Percentiles rank a stretch among this genome's conserved stretches.
phyloP scores from a whole-genome alignment of 2,888 invertebrate species.

The Chaitophorus viminalis region DNA sequence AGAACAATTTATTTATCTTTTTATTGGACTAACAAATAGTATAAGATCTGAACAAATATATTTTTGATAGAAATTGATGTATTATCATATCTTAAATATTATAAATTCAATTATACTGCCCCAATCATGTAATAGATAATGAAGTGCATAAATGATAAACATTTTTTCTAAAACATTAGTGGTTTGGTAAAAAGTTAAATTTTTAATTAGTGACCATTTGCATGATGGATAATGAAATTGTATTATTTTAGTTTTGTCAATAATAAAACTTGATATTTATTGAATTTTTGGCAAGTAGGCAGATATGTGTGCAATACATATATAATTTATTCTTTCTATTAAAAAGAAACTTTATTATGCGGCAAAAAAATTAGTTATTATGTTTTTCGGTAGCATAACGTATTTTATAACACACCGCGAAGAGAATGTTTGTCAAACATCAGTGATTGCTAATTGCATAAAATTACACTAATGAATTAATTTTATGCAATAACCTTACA shows the following conservation, averaged over 20 bases:
- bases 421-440: constrained; percentile 18
- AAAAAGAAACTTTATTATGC: neutral
- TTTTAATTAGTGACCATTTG: neutral
- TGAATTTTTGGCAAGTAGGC: neutral
- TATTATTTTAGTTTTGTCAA: neutral
- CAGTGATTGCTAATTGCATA: constrained; percentile 36
- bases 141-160: neutral
- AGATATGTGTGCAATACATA: too few species aligned
- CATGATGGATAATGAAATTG: neutral
- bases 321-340: too few species aligned
- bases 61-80: too few species aligned
- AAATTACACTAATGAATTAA: constrained; percentile 52
- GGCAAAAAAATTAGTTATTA: neutral
- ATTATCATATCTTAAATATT: too few species aligned
- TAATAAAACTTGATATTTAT: neutral
- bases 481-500: constrained; percentile 42
- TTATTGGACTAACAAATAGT: too few species aligned
- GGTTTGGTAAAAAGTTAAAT: neutral
- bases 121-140: neutral
- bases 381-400: neutral
- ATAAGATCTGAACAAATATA: too few species aligned
- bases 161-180: neutral
- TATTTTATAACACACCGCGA: constrained; percentile 2
- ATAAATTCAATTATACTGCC: too few species aligned
- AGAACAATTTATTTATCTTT: too few species aligned